A percentile compares a stretch with the other conserved stretches of the same genome.
phyloP scores from a whole-genome alignment of 2,888 invertebrate genomes.

The Brachypalpus laphriformis region DNA sequence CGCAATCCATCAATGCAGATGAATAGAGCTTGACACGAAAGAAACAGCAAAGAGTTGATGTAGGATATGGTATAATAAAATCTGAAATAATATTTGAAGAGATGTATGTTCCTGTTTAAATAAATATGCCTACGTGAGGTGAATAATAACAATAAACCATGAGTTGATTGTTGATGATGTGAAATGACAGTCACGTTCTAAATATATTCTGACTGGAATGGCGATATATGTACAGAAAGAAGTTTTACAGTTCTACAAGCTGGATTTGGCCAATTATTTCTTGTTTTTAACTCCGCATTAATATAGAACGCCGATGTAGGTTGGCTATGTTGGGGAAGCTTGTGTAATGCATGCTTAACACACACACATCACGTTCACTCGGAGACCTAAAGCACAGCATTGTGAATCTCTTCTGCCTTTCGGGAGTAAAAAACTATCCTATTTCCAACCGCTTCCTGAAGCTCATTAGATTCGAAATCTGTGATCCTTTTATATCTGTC shows the following conservation, averaged over 20 bases:
- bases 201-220: not conserved
- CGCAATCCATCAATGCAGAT: constrained; percentile 51
- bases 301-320: too few species aligned
- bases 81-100: constrained; percentile 13
- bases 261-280: too few species aligned
- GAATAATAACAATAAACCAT: constrained; percentile 9
- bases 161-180: not conserved
- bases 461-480: too few species aligned
- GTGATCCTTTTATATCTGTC: too few species aligned
- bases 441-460: too few species aligned
- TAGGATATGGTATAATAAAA: constrained; percentile 2
- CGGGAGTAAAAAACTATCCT: too few species aligned
- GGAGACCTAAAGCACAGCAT: too few species aligned
- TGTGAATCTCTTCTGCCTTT: too few species aligned
- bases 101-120: constrained; percentile 40
- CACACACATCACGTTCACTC: too few species aligned
- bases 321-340: too few species aligned
- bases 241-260: not conserved
- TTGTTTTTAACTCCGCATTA: too few species aligned
- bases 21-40: constrained; percentile 8
- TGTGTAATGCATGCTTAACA: too few species aligned
- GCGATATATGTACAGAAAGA: not conserved
- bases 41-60: not conserved
- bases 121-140: constrained; percentile 30
- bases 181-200: constrained; percentile 20